Conservation (phyloP, 2,888 invertebrate genomes). For the Troilus luridus region DNA sequence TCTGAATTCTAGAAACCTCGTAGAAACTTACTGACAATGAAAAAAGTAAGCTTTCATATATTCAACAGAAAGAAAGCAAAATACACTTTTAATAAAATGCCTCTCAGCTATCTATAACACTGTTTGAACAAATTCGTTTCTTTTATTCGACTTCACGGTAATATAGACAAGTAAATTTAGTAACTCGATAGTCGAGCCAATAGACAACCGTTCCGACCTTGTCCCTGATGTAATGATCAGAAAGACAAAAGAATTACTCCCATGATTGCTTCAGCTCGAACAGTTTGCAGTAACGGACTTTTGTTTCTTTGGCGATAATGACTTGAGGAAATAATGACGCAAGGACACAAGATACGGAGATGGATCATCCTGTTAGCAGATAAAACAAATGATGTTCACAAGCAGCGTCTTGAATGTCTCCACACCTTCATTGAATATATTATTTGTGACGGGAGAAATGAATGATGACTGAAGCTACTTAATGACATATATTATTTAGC, state of each 20-base stretch:
- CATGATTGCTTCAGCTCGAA: not conserved
- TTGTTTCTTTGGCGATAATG: conserved; percentile 15
- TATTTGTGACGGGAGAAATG: not conserved
- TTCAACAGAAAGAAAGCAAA: too few relatives aligned
- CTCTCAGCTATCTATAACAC: too few relatives aligned
- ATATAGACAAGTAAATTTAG: not conserved
- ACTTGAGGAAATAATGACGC: not conserved
- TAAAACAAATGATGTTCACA: not conserved
- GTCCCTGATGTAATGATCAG: not conserved
- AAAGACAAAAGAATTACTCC: conserved; percentile 17
- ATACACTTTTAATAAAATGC: too few relatives aligned
- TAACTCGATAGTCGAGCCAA: not conserved
- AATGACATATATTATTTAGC: not conserved
- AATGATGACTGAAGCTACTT: not conserved
- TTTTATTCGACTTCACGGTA: not conserved
- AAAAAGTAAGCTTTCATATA: too few relatives aligned
- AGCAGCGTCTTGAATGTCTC: not conserved
- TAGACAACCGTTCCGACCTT: not conserved
- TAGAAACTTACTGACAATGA: too few relatives aligned
- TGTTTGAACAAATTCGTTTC: too few relatives aligned
- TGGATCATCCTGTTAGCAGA: not conserved
- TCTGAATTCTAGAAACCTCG: too few relatives aligned
- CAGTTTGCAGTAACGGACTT: not conserved
- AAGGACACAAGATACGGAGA: not conserved
- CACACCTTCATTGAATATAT: not conserved